These are phyloP conservation scores for Cichladusa arquata DNA, from an alignment of 2,113 vertebrate genomes.

Conservation along the genomic window DNA sequence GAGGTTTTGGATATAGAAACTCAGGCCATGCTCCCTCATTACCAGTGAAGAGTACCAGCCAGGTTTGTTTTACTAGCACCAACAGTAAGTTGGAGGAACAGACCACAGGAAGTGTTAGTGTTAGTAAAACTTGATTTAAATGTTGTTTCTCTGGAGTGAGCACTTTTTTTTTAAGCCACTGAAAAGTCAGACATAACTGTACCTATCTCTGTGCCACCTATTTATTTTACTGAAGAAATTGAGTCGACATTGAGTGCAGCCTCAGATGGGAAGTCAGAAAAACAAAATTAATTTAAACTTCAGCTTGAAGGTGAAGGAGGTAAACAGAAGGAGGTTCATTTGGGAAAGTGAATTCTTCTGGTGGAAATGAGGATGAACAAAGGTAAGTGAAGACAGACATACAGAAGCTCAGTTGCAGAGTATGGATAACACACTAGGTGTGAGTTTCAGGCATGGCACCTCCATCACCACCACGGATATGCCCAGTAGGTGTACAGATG, in stretches of 20 bases:
- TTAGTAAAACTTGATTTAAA: background rate
- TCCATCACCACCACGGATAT: background rate
- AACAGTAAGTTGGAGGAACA: background rate
- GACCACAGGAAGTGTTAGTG: background rate
- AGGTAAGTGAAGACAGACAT: background rate
- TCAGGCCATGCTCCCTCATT: background rate
- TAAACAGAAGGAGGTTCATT: background rate
- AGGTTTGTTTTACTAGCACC: background rate
- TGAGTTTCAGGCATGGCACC: background rate
- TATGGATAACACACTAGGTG: background rate
- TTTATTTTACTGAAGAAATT: background rate
- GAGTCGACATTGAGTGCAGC: background rate
- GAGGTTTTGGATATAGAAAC: background rate
- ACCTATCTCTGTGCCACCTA: background rate
- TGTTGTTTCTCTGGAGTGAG: background rate
- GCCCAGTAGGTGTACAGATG: background rate
- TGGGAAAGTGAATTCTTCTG: background rate
- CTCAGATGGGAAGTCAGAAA: background rate
- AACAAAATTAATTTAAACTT: background rate
- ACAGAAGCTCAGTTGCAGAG: background rate
- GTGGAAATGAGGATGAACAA: background rate
- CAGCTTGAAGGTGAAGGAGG: background rate
- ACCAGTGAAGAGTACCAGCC: rapidly evolving
- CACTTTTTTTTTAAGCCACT: background rate
- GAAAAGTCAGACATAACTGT: background rate